Conservation (phyloP, 2,797 vertebrate genomes). For the Pipistrellus pygmaeus region DNA sequence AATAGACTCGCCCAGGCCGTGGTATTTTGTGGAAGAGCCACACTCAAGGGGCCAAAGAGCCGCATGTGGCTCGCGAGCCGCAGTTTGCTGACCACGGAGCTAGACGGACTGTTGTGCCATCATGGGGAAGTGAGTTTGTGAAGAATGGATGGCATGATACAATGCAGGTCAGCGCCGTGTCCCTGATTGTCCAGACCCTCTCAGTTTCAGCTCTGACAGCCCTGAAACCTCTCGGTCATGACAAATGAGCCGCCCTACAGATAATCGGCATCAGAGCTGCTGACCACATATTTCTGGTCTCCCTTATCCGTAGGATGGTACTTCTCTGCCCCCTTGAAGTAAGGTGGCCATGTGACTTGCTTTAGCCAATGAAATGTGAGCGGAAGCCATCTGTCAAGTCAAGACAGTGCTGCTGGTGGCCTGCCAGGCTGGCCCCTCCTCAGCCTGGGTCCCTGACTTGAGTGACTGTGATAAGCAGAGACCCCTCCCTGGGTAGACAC, state of each 20-base stretch:
- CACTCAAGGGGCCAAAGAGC: no score
- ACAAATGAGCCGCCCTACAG: not conserved
- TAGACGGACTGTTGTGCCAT: not conserved
- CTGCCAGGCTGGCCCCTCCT: not conserved
- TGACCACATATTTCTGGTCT: not conserved
- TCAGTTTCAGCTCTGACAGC: no score
- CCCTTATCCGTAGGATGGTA: not conserved
- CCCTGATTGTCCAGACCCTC: not conserved
- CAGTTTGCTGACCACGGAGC: no score
- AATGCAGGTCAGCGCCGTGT: no score
- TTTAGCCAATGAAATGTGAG: not conserved
- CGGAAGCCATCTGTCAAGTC: not conserved
- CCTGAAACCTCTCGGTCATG: not conserved
- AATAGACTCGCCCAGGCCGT: no score
- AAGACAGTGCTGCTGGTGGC: not conserved
- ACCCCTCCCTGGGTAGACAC: not conserved
- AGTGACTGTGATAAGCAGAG: not conserved
- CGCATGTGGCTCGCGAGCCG: no score
- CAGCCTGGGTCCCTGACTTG: no score
- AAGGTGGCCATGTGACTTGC: not conserved
- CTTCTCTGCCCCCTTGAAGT: not conserved
- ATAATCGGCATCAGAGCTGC: rapidly evolving
- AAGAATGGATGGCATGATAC: rapidly evolving
- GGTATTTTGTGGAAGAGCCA: no score
- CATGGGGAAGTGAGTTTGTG: not conserved